phyloP scores from a whole-genome alignment of 2,888 invertebrate species.

The Neoitamus cyanurus region DNA sequence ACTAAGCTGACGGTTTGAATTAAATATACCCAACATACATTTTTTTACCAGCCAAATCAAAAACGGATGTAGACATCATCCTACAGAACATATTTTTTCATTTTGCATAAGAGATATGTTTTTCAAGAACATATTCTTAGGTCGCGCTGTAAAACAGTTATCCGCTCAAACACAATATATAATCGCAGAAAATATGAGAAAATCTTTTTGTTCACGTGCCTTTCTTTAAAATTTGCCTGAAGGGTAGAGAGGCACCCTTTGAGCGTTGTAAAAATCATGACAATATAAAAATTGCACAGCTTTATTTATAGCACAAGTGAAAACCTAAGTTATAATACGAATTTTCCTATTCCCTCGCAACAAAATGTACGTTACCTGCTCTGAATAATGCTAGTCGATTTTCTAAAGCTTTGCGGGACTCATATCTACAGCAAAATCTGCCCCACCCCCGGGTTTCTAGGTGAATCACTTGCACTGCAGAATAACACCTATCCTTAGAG shows the following conservation, averaged over 20 bases:
- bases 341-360: background rate
- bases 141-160: no score
- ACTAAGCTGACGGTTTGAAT: no score
- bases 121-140: no score
- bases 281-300: background rate
- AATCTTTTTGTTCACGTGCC: background rate
- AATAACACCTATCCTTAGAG: background rate
- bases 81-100: no score
- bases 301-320: background rate
- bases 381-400: background rate
- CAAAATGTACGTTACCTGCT: background rate
- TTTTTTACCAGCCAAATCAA: no score
- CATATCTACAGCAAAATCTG: background rate
- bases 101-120: no score
- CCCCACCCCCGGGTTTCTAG: background rate
- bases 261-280: background rate
- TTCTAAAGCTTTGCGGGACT: background rate
- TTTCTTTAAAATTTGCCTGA: background rate
- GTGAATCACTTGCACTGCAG: background rate
- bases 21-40: no score
- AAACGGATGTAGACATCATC: no score
- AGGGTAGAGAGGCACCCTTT: background rate
- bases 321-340: background rate
- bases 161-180: no score
- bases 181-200: background rate